Evolutionary conservation across 53 echinoderm and acorn worm species (phyloP).

Genomic region (Echinometra lucunter): DNA sequence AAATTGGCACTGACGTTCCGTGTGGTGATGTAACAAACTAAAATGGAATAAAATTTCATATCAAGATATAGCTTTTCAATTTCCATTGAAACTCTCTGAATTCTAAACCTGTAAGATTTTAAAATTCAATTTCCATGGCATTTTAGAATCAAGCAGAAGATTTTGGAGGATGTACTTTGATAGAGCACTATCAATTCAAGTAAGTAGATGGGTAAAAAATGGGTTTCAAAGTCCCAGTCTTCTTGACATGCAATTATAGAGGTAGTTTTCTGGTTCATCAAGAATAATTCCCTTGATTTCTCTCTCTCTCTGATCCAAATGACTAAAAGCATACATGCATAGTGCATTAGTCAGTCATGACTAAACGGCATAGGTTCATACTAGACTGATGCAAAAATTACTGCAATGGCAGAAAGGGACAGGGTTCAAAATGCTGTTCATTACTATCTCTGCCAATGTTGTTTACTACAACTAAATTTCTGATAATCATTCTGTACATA

Average conservation of each 20-base stretch:
- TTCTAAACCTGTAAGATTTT: background rate
- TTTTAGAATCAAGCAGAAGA: background rate
- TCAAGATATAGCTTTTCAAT: no score
- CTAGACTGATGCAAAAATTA: background rate
- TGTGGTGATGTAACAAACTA: no score
- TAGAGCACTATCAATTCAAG: background rate
- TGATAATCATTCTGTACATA: background rate
- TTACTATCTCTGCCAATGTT: background rate
- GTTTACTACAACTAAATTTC: background rate
- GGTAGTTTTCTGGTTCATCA: background rate
- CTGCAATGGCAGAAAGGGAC: background rate
- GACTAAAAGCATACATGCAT: slow-evolving; percentile 21
- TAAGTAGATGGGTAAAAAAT: background rate
- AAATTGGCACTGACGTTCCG: no score
- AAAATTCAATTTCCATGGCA: background rate
- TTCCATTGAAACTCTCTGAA: background rate
- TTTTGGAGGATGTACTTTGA: background rate
- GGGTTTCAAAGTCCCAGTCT: background rate
- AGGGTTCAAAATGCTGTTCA: background rate
- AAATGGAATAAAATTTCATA: background rate
- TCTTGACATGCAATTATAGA: background rate
- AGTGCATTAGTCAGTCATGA: slow-evolving; percentile 10
- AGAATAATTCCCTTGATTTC: background rate
- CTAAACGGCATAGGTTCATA: background rate
- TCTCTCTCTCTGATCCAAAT: background rate